phyloP scores from a whole-genome alignment of 2,888 invertebrate species.

The Scaptodrosophila latifasciaeformis region DNA sequence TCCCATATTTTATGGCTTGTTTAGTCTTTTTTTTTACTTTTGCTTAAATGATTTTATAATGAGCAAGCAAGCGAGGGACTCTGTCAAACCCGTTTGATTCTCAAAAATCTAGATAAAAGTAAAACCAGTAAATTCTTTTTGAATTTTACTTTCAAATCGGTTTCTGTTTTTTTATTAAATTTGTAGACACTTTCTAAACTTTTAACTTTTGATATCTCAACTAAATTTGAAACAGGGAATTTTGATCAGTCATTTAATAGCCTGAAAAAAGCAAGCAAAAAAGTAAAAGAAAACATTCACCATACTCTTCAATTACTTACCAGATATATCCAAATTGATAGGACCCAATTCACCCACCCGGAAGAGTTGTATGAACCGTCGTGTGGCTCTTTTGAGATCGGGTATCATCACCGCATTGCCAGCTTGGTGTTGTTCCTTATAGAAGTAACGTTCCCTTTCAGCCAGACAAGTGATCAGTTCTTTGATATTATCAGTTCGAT shows the following conservation, averaged over 20 bases:
- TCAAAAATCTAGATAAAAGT: background rate
- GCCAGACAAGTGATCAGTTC: slow-evolving; percentile 79
- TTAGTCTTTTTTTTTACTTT: slow-evolving; percentile 9
- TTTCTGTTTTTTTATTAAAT: too few relatives aligned
- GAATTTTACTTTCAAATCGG: too few relatives aligned
- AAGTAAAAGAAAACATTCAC: too few relatives aligned
- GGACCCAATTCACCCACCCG: slow-evolving; percentile 83
- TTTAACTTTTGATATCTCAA: too few relatives aligned
- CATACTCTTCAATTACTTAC: too few relatives aligned
- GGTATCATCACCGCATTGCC: slow-evolving; percentile 78
- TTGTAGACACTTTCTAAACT: too few relatives aligned
- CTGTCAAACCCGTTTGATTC: too few relatives aligned
- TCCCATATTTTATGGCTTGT: slow-evolving; percentile 29
- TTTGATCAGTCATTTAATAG: too few relatives aligned
- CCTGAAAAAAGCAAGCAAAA: too few relatives aligned
- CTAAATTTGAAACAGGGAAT: too few relatives aligned
- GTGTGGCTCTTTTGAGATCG: slow-evolving; percentile 80
- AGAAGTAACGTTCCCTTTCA: slow-evolving; percentile 74
- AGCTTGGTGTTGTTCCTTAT: slow-evolving; percentile 76
- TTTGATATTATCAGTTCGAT: slow-evolving; percentile 84
- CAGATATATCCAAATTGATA: slow-evolving; percentile 78
- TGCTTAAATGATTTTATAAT: slow-evolving; percentile 4
- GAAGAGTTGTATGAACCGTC: slow-evolving; percentile 81
- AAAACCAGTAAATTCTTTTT: background rate
- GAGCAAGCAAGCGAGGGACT: too few relatives aligned